A percentile compares a stretch with the other conserved stretches of the same genome.
These are phyloP conservation scores for Elmis aenea DNA, from an alignment of 2,888 invertebrate genomes.

Conservation along the genomic window DNA sequence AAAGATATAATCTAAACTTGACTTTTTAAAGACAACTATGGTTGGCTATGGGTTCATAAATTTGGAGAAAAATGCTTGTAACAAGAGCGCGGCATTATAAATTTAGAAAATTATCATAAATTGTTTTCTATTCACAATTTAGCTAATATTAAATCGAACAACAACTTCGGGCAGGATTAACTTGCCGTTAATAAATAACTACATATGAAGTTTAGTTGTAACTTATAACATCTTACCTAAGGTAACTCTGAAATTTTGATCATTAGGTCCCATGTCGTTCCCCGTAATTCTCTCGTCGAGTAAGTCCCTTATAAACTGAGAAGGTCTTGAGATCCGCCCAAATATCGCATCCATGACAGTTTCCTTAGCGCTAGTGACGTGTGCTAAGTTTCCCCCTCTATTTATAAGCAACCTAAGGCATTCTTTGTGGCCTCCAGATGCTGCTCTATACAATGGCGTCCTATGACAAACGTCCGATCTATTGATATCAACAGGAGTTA, in stretches of 20 bases:
- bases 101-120: too few species aligned
- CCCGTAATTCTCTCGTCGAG: slow-evolving; percentile 37
- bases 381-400: slow-evolving; percentile 40
- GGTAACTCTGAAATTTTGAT: slow-evolving; percentile 27
- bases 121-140: too few species aligned
- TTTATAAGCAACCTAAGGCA: slow-evolving; percentile 48
- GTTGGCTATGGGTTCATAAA: too few species aligned
- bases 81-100: too few species aligned
- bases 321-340: slow-evolving; percentile 38
- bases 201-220: too few species aligned
- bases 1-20: too few species aligned
- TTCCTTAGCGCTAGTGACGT: slow-evolving; percentile 34
- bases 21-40: too few species aligned
- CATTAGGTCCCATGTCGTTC: slow-evolving; percentile 31
- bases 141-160: too few species aligned
- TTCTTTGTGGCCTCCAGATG: slow-evolving; percentile 48
- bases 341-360: slow-evolving; percentile 44
- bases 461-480: slow-evolving; percentile 38
- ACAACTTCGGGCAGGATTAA: too few species aligned
- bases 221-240: slow-evolving; percentile 19
- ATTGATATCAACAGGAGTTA: slow-evolving; percentile 29
- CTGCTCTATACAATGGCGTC: slow-evolving; percentile 53
- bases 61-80: too few species aligned
- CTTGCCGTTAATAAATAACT: too few species aligned
- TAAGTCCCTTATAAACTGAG: slow-evolving; percentile 38